These are phyloP conservation scores for Anguilla pacifica DNA, from an alignment of 2,797 vertebrate species.

Conservation along the genomic window DNA sequence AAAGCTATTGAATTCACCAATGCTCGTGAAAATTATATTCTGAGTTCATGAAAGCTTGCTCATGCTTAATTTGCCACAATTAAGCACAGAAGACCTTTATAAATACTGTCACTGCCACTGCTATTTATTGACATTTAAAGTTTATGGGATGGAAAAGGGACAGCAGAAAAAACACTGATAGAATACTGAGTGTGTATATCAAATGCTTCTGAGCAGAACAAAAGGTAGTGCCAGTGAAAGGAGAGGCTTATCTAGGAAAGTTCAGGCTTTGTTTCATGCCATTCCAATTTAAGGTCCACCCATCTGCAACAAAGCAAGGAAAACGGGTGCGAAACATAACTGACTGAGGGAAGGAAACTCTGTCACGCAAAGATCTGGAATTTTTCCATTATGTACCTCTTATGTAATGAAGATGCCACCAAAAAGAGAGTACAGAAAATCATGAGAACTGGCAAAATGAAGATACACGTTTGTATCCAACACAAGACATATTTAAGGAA, in stretches of 20 bases:
- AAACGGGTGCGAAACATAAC: conserved; percentile 9
- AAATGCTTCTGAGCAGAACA: conserved; percentile 1
- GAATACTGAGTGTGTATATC: neutral
- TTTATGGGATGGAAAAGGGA: neutral
- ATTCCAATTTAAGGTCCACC: conserved; percentile 19
- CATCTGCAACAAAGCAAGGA: neutral
- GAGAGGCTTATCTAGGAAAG: conserved; percentile 3
- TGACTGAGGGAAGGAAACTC: neutral
- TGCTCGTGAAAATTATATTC: neutral
- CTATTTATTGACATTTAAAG: conserved; percentile 4
- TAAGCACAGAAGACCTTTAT: neutral
- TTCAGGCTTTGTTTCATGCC: neutral
- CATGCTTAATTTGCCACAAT: neutral
- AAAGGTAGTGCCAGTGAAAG: conserved; percentile 1
- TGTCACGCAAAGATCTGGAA: neutral
- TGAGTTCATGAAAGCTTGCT: neutral
- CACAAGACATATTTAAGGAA: neutral
- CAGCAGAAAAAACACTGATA: conserved; percentile 3
- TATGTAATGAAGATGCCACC: neutral
- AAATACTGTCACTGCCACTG: neutral
- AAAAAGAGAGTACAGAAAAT: neutral
- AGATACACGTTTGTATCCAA: neutral
- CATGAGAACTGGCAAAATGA: neutral
- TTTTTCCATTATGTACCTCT: neutral
- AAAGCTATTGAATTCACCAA: conserved; percentile 10